Conservation (phyloP, 2,113 vertebrate species). For the Poecile atricapillus region DNA sequence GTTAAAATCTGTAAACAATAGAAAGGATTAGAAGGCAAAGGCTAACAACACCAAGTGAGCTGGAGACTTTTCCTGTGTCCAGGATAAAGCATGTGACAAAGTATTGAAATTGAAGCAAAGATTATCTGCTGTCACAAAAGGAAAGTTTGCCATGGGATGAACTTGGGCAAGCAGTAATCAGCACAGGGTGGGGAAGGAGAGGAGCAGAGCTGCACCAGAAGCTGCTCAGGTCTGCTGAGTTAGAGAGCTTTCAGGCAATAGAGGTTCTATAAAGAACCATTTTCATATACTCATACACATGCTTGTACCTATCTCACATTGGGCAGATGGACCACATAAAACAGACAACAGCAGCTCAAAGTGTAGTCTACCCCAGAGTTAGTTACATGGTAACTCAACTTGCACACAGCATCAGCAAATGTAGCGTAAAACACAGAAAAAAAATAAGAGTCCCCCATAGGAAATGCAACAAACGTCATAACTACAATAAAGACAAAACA, state of each 20-base stretch:
- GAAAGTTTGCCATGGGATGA: background rate
- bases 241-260: background rate
- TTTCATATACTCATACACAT: accelerated
- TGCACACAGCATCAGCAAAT: constrained; percentile 2
- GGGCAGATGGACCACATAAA: background rate
- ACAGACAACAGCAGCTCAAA: background rate
- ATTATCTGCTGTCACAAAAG: background rate
- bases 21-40: background rate
- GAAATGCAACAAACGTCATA: background rate
- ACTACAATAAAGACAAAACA: background rate
- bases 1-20: background rate
- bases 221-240: background rate
- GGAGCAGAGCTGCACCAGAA: background rate
- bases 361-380: background rate
- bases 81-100: background rate
- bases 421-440: background rate
- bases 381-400: background rate
- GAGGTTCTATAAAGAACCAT: background rate
- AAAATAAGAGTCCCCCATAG: background rate
- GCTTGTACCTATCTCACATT: background rate
- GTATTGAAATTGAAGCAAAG: background rate
- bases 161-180: background rate
- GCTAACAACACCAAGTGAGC: background rate
- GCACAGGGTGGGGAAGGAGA: background rate
- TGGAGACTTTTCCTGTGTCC: background rate